Evolutionary conservation across 2,888 invertebrate genomes (phyloP).

Genomic region (Oscheius sp.): DNA sequence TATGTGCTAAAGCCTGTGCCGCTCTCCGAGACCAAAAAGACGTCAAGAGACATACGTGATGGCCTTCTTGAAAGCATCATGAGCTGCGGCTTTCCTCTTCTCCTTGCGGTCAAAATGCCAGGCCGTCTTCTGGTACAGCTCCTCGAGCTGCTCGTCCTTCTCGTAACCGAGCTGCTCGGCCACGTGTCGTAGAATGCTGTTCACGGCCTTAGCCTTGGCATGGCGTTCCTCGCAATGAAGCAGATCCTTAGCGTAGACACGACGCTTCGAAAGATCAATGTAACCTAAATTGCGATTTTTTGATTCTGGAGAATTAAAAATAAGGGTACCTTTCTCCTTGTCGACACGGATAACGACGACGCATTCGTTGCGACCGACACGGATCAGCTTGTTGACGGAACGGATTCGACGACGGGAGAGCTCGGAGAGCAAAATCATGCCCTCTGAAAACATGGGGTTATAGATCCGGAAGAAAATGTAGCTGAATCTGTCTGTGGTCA

Average conservation of each 20-base stretch:
- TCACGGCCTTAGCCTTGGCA: constrained; percentile 80
- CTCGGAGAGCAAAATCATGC: constrained; percentile 98
- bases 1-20: too few relatives aligned
- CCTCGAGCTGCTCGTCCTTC: constrained; percentile 88
- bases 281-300: constrained; percentile 82
- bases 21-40: too few relatives aligned
- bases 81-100: constrained; percentile 93
- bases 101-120: constrained; percentile 98
- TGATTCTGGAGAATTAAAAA: background rate
- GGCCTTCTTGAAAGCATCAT: constrained; percentile 98
- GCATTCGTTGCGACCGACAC: constrained; percentile 97
- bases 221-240: constrained; percentile 98
- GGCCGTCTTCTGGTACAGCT: constrained; percentile 80
- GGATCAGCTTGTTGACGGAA: constrained; percentile 97
- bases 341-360: constrained; percentile 99
- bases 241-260: constrained; percentile 97
- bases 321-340: constrained; percentile 89
- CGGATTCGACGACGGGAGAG: constrained; percentile 97
- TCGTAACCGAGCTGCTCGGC: constrained; percentile 93
- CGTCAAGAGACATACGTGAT: constrained; percentile 82
- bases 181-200: constrained; percentile 93
- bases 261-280: constrained; percentile 97
- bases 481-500: background rate
- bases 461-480: background rate
- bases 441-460: constrained; percentile 59